Percentiles rank a stretch among this genome's conserved stretches.
phyloP scores from a whole-genome alignment of 2,888 invertebrate species.

The Osmoderma eremita region DNA sequence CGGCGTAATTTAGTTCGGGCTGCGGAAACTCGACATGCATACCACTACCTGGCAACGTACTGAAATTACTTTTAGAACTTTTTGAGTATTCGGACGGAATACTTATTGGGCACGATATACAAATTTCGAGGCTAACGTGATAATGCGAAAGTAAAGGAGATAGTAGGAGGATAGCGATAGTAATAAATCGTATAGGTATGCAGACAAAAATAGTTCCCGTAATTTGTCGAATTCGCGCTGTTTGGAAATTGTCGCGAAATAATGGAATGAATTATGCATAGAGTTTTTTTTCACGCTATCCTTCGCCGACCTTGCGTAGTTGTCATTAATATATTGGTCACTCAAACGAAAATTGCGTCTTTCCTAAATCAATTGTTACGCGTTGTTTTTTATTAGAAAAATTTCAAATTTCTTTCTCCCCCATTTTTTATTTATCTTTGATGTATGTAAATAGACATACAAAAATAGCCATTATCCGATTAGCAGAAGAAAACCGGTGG shows the following conservation, averaged over 20 bases:
- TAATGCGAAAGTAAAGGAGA: neutral
- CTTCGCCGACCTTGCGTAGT: too few species aligned
- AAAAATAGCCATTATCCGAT: too few species aligned
- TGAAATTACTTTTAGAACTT: constrained; percentile 32
- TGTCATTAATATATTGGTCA: too few species aligned
- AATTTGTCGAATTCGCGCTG: neutral
- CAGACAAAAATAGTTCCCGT: neutral
- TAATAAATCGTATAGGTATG: neutral
- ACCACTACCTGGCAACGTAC: too few species aligned
- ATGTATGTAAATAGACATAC: too few species aligned
- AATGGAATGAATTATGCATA: neutral
- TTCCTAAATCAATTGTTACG: too few species aligned
- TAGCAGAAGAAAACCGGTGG: too few species aligned
- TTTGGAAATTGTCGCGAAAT: neutral
- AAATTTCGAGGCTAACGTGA: neutral
- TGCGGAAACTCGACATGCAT: constrained; percentile 24
- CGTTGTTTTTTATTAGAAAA: too few species aligned
- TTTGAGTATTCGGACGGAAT: constrained; percentile 6
- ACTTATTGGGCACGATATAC: constrained; percentile 1
- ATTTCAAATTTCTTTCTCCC: too few species aligned
- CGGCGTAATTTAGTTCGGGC: constrained; percentile 23
- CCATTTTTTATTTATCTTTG: too few species aligned
- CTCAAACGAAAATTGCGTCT: too few species aligned
- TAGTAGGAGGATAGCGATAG: neutral
- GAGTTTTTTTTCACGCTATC: too few species aligned